Conservation (phyloP, 2,888 invertebrate species). For the Cenopis cana region DNA sequence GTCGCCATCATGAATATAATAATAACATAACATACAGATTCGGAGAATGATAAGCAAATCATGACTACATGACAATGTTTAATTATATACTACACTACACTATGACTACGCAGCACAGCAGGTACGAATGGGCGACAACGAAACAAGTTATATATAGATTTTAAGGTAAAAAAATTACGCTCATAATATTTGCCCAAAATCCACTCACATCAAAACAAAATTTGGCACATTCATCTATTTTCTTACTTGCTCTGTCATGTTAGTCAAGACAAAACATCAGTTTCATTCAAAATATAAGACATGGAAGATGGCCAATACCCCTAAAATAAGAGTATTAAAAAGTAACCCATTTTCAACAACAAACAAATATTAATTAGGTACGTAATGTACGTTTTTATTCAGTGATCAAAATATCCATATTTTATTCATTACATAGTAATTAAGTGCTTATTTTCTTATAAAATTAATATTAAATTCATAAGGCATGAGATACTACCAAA, state of each 20-base stretch:
- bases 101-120: neutral
- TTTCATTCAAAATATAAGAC: too few species aligned
- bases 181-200: too few species aligned
- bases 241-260: too few species aligned
- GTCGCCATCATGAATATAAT: neutral
- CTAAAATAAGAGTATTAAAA: too few species aligned
- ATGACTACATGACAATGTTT: neutral
- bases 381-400: too few species aligned
- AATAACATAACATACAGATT: neutral
- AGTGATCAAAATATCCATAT: neutral
- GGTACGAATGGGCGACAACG: neutral
- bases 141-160: neutral
- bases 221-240: too few species aligned
- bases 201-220: too few species aligned
- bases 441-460: neutral
- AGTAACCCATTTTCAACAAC: neutral
- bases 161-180: too few species aligned
- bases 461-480: constrained; percentile 52
- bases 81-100: neutral
- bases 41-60: neutral
- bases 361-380: too few species aligned
- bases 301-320: too few species aligned
- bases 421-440: neutral
- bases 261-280: too few species aligned
- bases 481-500: constrained; percentile 53